Evolutionary conservation across 2,888 invertebrate species (phyloP).

Genomic region (Macrophya alboannulata): DNA sequence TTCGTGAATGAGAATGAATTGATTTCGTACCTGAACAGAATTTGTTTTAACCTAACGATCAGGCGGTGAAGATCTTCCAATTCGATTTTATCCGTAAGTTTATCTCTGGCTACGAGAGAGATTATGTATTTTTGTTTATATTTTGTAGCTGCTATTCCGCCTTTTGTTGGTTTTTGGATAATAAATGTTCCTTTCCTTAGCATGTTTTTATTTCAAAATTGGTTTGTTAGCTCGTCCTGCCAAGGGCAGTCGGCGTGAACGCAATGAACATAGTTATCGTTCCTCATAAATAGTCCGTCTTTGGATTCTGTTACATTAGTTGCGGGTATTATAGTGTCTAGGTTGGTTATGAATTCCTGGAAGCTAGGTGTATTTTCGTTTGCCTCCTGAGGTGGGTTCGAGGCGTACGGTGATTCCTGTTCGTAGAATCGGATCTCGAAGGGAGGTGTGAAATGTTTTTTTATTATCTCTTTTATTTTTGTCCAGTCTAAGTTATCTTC

Average conservation of each 20-base stretch:
- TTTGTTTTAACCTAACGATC: background rate
- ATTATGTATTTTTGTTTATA: slow-evolving; percentile 1
- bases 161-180: background rate
- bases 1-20: slow-evolving; percentile 11
- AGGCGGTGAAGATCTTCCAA: background rate
- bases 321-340: background rate
- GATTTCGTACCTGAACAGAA: background rate
- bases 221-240: slow-evolving; percentile 6
- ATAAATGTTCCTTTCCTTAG: background rate
- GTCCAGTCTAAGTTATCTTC: background rate
- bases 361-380: background rate
- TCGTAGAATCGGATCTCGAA: background rate
- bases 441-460: background rate
- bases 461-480: background rate
- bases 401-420: background rate
- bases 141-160: background rate
- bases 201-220: background rate
- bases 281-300: slow-evolving; percentile 23
- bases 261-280: slow-evolving; percentile 28
- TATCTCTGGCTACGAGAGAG: background rate
- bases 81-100: background rate
- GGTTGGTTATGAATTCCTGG: background rate
- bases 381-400: background rate
- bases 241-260: slow-evolving; percentile 2
- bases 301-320: slow-evolving; percentile 10